These are phyloP conservation scores for Dissostichus mawsoni DNA, from an alignment of 2,113 vertebrate species.

Conservation along the genomic window DNA sequence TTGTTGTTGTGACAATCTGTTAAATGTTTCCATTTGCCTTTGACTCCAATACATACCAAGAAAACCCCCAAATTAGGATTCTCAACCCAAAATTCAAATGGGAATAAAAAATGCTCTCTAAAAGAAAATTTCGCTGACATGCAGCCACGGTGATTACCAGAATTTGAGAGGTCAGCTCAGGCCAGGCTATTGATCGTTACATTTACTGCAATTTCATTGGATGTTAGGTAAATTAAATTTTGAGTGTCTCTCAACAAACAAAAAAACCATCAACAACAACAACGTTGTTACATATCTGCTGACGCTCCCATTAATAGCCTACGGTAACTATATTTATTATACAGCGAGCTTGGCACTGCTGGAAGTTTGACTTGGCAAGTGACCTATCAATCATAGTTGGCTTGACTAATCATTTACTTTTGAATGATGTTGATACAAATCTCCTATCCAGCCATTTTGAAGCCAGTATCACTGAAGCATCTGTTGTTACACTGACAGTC, in stretches of 20 bases:
- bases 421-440: conserved; percentile 55
- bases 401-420: conserved; percentile 66
- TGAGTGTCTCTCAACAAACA: conserved; percentile 31
- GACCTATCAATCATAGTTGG: conserved; percentile 60
- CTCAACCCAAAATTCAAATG: not conserved
- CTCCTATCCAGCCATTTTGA: conserved; percentile 55
- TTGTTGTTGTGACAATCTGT: not conserved
- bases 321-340: conserved; percentile 53
- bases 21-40: not conserved
- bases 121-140: not conserved
- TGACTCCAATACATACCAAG: conserved; percentile 18
- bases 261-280: not conserved
- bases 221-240: conserved; percentile 33
- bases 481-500: conserved; percentile 60
- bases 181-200: conserved; percentile 4
- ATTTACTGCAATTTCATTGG: conserved; percentile 25
- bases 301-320: conserved; percentile 46
- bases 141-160: not conserved
- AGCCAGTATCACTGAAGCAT: conserved; percentile 64
- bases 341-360: conserved; percentile 60
- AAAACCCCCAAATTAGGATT: not conserved
- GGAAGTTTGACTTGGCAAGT: conserved; percentile 59
- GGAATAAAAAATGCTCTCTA: not conserved
- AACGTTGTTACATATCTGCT: conserved; percentile 42
- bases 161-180: conserved; percentile 10